These are phyloP conservation scores for Lordiphosa stackelbergi DNA, from an alignment of 1,140 invertebrate species.

Conservation along the genomic window DNA sequence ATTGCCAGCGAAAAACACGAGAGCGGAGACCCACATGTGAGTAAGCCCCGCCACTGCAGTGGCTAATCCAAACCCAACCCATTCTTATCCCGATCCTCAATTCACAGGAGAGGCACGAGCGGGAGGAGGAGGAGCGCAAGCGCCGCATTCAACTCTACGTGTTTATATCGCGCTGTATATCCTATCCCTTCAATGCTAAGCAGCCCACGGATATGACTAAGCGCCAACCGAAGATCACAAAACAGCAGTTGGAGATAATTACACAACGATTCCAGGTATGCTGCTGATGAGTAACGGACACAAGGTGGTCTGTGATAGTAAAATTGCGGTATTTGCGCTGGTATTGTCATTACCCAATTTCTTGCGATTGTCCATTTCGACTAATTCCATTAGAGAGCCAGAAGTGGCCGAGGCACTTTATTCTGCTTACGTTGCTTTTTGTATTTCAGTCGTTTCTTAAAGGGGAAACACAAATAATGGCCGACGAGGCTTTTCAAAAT, in stretches of 20 bases:
- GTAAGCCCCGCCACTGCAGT: slow-evolving; percentile 6
- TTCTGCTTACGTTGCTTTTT: background rate
- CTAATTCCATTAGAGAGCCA: too few relatives aligned
- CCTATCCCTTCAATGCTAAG: slow-evolving; percentile 99
- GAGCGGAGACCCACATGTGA: slow-evolving; percentile 58
- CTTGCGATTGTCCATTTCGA: too few relatives aligned
- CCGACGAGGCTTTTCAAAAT: slow-evolving; percentile 99
- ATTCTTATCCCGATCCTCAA: slow-evolving; percentile 4
- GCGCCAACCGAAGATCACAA: slow-evolving; percentile 94
- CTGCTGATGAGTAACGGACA: too few relatives aligned
- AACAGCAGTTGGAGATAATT: slow-evolving; percentile 96
- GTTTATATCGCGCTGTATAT: slow-evolving; percentile 97
- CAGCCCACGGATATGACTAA: slow-evolving; percentile 98
- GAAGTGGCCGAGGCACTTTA: background rate
- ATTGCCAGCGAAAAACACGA: slow-evolving; percentile 87
- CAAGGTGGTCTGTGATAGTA: too few relatives aligned
- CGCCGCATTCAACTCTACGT: slow-evolving; percentile 97
- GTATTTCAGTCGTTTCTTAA: slow-evolving; percentile 87
- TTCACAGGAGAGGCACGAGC: slow-evolving; percentile 87
- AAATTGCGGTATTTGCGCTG: too few relatives aligned
- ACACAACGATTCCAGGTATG: slow-evolving; percentile 94
- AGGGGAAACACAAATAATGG: slow-evolving; percentile 98
- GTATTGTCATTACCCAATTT: too few relatives aligned
- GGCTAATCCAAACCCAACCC: background rate
- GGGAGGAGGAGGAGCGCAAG: slow-evolving; percentile 95